Base-by-base conservation (phyloP, 2,888 invertebrate species). In the Acronicta leporina region DNA sequence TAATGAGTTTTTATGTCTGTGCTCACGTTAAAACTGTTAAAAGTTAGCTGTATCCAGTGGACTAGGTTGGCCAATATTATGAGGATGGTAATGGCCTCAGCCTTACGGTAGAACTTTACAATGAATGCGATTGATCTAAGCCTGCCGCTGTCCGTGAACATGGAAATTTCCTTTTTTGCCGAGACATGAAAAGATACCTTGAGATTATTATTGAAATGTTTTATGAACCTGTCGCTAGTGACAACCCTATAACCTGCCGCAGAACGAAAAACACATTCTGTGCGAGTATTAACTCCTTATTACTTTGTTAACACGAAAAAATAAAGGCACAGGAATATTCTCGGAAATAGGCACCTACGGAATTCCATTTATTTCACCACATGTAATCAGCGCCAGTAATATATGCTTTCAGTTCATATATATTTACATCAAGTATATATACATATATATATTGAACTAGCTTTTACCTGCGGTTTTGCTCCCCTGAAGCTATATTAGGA, bases 311-410 rank as follows among this genome's bases (percentile, higher is more conserved):
- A n/a, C 13, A 9, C 11, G 13, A 49, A 33, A 53, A 53, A 49
- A 5, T 33, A 14, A 43, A 27, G 27, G 13, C 20, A 10, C 5
- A 0, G 50, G 20, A 35, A 46, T 25, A 33, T 20, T 14, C 16
- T 62, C 16, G 25, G 38, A 20, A 62, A 43, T 13, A 54, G 20
- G 16, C 10, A 45, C 3, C 35, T 43, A 14, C 25, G 11, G 27
- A 35, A 62, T 57, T 56, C 25, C 20, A 59, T 59, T 59, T 48
- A 44, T 56, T 48, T 40, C 14, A 27, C 27, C 51, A 44, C 16
- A 42, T 38, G 52, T 63, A 53, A 57, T 52, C 63, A 47, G 35
- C 42, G 52, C 45, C 52, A 46, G 48, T 52, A 62, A 64, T 62
- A 64, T 62, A 42, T 41, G 43, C 44, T 42, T 35, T 20, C 52